These are phyloP conservation scores for Orchestes rusci DNA, from an alignment of 2,888 invertebrate species.

Conservation along the genomic window DNA sequence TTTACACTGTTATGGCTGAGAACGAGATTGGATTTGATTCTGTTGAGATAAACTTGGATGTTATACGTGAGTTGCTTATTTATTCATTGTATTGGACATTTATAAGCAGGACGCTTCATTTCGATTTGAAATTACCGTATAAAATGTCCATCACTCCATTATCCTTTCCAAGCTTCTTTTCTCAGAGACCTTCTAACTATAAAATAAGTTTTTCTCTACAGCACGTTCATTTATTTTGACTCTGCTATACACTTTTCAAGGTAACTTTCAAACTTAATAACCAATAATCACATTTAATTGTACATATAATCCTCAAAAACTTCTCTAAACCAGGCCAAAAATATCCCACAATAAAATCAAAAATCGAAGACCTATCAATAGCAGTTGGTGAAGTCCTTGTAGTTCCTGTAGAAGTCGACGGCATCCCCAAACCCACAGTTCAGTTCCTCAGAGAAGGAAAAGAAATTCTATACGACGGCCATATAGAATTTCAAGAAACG, in stretches of 20 bases:
- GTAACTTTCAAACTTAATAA: too few relatives aligned
- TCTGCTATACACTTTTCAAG: too few relatives aligned
- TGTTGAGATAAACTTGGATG: constrained; percentile 18
- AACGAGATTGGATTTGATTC: constrained; percentile 24
- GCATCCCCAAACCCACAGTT: constrained; percentile 21
- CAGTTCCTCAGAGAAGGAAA: constrained; percentile 20
- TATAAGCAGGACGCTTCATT: too few relatives aligned
- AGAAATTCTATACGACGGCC: constrained; percentile 12
- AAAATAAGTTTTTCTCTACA: too few relatives aligned
- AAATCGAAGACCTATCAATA: constrained; percentile 22
- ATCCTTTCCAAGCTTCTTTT: too few relatives aligned
- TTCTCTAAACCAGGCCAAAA: constrained; percentile 23
- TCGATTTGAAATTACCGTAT: too few relatives aligned
- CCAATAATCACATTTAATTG: too few relatives aligned
- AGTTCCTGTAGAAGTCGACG: constrained; percentile 22
- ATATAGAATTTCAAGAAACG: constrained; percentile 13
- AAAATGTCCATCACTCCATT: too few relatives aligned
- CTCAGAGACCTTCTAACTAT: too few relatives aligned
- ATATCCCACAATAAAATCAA: constrained; percentile 21
- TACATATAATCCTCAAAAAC: too few relatives aligned
- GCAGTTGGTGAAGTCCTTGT: constrained; percentile 15
- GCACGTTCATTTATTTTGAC: too few relatives aligned
- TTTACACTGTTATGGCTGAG: constrained; percentile 23
- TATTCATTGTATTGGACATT: not conserved
- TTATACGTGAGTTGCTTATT: constrained; percentile 13